Base-by-base conservation (phyloP, 2,888 invertebrate genomes). In the Ypsolopha sequella region DNA sequence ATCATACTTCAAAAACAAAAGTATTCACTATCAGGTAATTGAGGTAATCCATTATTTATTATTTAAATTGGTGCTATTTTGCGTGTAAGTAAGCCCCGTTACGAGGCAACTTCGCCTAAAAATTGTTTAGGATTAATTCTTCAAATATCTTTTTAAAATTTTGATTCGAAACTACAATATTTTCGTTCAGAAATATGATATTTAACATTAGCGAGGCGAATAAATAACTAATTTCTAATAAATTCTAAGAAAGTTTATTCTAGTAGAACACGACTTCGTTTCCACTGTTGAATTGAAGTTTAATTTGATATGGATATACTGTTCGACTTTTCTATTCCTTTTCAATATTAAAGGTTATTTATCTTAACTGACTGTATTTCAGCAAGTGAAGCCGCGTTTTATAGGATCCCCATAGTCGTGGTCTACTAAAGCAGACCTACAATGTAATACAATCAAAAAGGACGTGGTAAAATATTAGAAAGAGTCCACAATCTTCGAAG, bases 401-500 rank as follows among this genome's bases (percentile, higher is more conserved):
- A 62, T 65, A 43, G 14, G 14, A 43, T 43, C 6, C 13, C 8
- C 13, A 9, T 41, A 11, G 14, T 44, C 39, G 71, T 73, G 70
- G 70, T 65, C 66, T 66, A 63, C 65, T 62, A 60, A 61, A 71
- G 71, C 63, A 56, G 41, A 51, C 60, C 74, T 76, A 47, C 36
- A 70, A 75, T 74, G 77, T 80, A 84, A 72, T 80, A 80, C 80
- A 80, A 80, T 76, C 69, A 76, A 70, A 76, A 76, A 51, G 53
- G 55, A 53, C 71, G 64, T 70, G 69, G 68, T 79, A 75, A 78
- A 78, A 81, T 84, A 84, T 77, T 73, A 53, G 49, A 51, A 68
- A 80, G 76, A 80, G 72, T 84, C 81, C 84, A 82, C 82, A 82
- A 82, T 84, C 80, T 81, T 84, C 80, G 82, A 86, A 86, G 86